Conservation (phyloP, 2,888 invertebrate genomes). For the Lasioglossum marginatum region DNA sequence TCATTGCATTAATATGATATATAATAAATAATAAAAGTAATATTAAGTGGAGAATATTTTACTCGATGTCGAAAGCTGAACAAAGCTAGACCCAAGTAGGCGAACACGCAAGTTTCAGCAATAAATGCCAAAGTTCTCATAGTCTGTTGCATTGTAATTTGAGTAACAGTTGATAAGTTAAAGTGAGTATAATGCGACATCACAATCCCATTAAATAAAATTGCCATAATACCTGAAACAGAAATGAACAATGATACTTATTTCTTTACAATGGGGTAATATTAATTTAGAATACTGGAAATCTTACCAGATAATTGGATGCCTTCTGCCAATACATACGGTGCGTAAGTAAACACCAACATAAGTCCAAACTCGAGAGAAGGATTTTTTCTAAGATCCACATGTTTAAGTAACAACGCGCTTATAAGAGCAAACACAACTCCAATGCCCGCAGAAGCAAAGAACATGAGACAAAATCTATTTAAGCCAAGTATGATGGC, state of each 20-base stretch:
- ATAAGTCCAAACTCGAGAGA: constrained; percentile 99
- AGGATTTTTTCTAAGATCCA: constrained; percentile 98
- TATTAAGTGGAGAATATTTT: constrained; percentile 46
- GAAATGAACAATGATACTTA: constrained; percentile 29
- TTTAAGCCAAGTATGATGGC: constrained; percentile 95
- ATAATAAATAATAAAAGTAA: background rate
- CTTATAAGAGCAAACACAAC: constrained; percentile 97
- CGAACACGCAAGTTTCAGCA: constrained; percentile 99
- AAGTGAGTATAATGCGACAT: constrained; percentile 99
- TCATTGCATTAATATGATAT: background rate
- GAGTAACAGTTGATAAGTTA: constrained; percentile 98
- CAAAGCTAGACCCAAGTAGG: constrained; percentile 97
- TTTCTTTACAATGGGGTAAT: background rate
- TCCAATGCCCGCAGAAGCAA: constrained; percentile 98
- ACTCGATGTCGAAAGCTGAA: constrained; percentile 98
- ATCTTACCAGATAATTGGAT: constrained; percentile 93
- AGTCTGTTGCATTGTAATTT: constrained; percentile 99
- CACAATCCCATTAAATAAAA: constrained; percentile 98
- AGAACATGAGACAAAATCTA: constrained; percentile 98
- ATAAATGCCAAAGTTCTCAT: constrained; percentile 99
- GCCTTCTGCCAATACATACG: constrained; percentile 99
- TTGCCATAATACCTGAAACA: constrained; percentile 97
- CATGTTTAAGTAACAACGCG: constrained; percentile 96
- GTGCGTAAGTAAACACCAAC: constrained; percentile 99
- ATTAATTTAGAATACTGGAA: constrained; percentile 13